Conservation (phyloP, 2,797 vertebrate species). For the Myripristis jacobus region DNA sequence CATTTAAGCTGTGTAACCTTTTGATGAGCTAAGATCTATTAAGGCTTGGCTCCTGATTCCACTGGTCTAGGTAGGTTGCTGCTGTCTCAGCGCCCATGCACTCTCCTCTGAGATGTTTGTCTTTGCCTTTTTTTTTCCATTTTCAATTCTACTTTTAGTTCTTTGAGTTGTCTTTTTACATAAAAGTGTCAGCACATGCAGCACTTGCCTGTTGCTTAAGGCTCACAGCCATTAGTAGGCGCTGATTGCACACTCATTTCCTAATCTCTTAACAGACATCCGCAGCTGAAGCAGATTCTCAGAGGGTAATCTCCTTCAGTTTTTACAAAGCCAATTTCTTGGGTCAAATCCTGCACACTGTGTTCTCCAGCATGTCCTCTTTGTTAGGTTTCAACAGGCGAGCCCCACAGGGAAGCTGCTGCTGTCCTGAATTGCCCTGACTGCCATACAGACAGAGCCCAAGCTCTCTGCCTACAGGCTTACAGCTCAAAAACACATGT, state of each 20-base stretch:
- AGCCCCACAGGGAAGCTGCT: constrained; percentile 35
- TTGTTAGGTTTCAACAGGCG: constrained; percentile 44
- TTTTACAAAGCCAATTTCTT: constrained; percentile 23
- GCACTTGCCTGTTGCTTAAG: background rate
- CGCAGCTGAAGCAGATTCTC: constrained; percentile 43
- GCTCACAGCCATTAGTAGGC: constrained; percentile 34
- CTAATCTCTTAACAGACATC: constrained; percentile 34
- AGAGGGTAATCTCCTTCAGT: background rate
- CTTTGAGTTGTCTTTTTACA: no score
- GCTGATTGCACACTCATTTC: constrained; percentile 3
- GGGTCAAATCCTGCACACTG: constrained; percentile 31
- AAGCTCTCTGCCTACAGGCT: background rate
- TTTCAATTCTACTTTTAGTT: no score
- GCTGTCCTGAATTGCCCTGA: constrained; percentile 26
- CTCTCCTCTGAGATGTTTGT: no score
- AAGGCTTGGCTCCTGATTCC: background rate
- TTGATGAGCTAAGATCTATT: background rate
- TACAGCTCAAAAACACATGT: background rate
- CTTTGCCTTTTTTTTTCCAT: no score
- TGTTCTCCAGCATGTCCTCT: constrained; percentile 31
- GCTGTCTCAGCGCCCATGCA: background rate
- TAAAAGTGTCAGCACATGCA: no score
- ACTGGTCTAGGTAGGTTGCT: background rate
- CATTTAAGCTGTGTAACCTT: background rate
- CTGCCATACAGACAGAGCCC: background rate